phyloP scores from a whole-genome alignment of 2,113 vertebrate genomes.

The Corythornis vintsioides region DNA sequence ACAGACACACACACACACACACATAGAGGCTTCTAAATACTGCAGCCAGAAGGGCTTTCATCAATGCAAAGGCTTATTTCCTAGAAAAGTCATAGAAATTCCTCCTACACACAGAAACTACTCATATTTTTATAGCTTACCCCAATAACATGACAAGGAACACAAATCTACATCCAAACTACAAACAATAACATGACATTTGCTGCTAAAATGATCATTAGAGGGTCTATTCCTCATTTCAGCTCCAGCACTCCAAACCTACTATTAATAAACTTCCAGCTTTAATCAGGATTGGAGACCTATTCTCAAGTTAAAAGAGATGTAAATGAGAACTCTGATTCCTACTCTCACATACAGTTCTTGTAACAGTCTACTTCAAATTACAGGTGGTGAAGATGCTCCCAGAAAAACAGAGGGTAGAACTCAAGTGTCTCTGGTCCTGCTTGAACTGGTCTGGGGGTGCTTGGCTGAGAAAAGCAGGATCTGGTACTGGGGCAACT shows the following conservation, averaged over 20 bases:
- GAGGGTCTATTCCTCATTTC: slow-evolving; percentile 31
- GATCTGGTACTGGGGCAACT: not conserved
- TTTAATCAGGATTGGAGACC: slow-evolving; percentile 27
- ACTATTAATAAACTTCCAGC: not conserved
- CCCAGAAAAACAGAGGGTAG: not conserved
- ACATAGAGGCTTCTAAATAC: not conserved
- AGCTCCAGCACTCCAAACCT: not conserved
- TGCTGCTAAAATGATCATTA: slow-evolving; percentile 1
- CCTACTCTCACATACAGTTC: not conserved
- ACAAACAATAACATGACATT: not conserved
- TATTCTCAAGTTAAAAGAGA: slow-evolving; percentile 30
- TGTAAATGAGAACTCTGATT: not conserved
- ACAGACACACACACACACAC: no score
- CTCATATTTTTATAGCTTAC: not conserved
- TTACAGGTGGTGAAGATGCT: not conserved
- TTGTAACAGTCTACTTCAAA: not conserved
- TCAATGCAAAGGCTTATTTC: not conserved
- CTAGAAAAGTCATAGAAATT: not conserved
- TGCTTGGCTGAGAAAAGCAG: not conserved
- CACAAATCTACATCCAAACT: not conserved
- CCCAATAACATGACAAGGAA: not conserved
- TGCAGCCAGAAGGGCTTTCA: not conserved
- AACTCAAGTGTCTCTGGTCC: not conserved
- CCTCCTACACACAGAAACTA: not conserved
- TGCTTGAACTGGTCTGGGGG: not conserved